Evolutionary conservation across 2,113 vertebrate species (phyloP).

Genomic region (Hepsetus odoe): DNA sequence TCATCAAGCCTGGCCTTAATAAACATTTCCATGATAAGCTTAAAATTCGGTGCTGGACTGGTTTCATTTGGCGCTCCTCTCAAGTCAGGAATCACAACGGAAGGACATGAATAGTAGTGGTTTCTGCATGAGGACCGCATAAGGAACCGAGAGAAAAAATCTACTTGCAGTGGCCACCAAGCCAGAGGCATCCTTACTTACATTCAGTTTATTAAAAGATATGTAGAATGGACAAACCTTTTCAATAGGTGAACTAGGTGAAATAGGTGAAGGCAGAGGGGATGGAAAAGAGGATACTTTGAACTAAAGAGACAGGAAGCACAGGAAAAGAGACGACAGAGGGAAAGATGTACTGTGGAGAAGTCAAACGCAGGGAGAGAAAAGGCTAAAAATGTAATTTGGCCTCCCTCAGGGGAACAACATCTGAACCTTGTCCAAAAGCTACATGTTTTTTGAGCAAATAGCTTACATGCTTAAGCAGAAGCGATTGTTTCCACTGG

Average conservation of each 20-base stretch:
- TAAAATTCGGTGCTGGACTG: conserved; percentile 59
- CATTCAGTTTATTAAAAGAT: background rate
- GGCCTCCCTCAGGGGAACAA: conserved; percentile 66
- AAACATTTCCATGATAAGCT: conserved; percentile 55
- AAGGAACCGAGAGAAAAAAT: background rate
- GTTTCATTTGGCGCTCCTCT: conserved; percentile 50
- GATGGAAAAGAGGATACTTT: background rate
- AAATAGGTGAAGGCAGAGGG: no score
- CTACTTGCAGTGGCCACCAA: background rate
- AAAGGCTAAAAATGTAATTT: conserved; percentile 70
- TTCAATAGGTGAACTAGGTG: background rate
- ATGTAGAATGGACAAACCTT: background rate
- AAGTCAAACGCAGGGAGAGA: conserved; percentile 40
- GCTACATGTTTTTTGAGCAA: conserved; percentile 64
- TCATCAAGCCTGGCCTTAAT: conserved; percentile 51
- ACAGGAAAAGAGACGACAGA: conserved; percentile 28
- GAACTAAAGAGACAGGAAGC: conserved; percentile 58
- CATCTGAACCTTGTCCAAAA: conserved; percentile 68
- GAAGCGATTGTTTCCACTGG: conserved; percentile 70
- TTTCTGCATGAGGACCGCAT: conserved; percentile 21
- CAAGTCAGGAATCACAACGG: conserved; percentile 43
- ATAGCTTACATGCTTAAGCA: conserved; percentile 72
- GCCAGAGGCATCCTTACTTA: background rate
- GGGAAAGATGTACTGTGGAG: conserved; percentile 59
- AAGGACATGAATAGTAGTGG: conserved; percentile 24